These are phyloP conservation scores for Columba guinea DNA, from an alignment of 2,797 vertebrate species.

Conservation along the genomic window DNA sequence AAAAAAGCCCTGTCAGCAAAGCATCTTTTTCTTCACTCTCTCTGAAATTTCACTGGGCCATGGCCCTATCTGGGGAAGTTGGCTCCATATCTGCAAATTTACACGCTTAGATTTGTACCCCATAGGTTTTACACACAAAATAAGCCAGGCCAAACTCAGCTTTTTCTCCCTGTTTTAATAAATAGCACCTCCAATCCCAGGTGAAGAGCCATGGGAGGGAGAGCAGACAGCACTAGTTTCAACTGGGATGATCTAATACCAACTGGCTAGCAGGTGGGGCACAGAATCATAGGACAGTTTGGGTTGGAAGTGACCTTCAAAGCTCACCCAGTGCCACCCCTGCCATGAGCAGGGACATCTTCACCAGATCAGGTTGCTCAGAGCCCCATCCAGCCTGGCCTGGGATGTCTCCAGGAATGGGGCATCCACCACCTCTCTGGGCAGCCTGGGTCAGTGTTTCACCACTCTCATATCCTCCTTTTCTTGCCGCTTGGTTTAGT, in stretches of 20 bases:
- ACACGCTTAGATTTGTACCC: neutral
- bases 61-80: neutral
- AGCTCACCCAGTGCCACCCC: no score
- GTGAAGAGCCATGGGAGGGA: neutral
- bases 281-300: no score
- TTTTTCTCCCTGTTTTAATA: neutral
- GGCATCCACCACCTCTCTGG: no score
- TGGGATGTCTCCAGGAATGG: no score
- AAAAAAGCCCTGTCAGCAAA: neutral
- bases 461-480: neutral
- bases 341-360: no score
- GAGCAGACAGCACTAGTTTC: neutral
- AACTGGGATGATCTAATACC: neutral
- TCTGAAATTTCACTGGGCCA: neutral
- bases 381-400: no score
- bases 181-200: neutral
- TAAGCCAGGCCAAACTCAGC: neutral
- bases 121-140: neutral
- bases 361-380: no score
- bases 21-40: neutral
- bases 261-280: neutral
- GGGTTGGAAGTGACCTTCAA: no score
- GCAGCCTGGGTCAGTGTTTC: no score
- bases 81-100: neutral
- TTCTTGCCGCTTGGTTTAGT: neutral